Conservation (phyloP, 2,797 vertebrate species). For the Poeciliopsis infans region DNA sequence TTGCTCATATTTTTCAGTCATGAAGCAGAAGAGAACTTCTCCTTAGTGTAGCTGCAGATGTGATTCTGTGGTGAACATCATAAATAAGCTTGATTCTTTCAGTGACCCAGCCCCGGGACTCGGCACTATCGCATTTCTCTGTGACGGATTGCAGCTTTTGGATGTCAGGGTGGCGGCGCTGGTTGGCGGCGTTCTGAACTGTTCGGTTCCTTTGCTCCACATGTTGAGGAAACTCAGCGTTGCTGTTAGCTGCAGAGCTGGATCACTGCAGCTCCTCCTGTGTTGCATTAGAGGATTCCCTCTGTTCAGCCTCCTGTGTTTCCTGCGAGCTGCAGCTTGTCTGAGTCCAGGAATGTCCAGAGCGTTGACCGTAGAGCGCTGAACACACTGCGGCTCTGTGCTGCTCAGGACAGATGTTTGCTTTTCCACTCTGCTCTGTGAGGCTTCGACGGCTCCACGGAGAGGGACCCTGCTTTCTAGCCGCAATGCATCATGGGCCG, state of each 20-base stretch:
- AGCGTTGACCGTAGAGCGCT: conserved; percentile 62
- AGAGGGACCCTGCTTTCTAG: conserved; percentile 72
- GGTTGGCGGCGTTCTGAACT: conserved; percentile 24
- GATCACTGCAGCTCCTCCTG: too few relatives aligned
- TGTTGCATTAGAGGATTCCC: conserved; percentile 40
- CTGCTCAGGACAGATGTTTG: conserved; percentile 74
- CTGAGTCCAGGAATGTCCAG: conserved; percentile 75
- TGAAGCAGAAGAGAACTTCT: background rate
- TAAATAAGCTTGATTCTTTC: conserved; percentile 53
- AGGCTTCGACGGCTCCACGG: conserved; percentile 74
- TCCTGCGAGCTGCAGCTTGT: conserved; percentile 70
- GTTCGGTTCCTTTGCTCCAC: background rate
- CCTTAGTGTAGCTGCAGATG: background rate
- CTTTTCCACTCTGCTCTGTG: conserved; percentile 77
- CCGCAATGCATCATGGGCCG: conserved; percentile 66
- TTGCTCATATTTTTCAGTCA: background rate
- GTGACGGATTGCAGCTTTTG: conserved; percentile 79
- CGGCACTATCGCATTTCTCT: conserved; percentile 76
- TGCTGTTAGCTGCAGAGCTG: background rate
- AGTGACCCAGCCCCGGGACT: conserved; percentile 58
- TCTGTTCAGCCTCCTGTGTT: conserved; percentile 52
- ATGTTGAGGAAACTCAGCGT: background rate
- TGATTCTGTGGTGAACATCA: background rate
- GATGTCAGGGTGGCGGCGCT: conserved; percentile 57
- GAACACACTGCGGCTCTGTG: conserved; percentile 80